These are phyloP conservation scores for Lasioglossum pauxillum DNA, from an alignment of 2,888 invertebrate genomes.

Conservation along the genomic window DNA sequence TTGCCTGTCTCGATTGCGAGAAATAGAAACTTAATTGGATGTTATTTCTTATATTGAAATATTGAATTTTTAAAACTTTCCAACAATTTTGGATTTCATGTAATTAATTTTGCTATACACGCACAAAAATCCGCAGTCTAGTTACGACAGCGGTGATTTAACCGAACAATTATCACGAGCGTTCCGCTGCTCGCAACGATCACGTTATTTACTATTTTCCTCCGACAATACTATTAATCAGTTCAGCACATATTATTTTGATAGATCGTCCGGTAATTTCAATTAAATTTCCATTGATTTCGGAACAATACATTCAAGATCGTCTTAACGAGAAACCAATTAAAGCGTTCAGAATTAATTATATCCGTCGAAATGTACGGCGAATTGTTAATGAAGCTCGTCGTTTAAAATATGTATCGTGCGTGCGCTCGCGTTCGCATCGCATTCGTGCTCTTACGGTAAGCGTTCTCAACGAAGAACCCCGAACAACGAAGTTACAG, in stretches of 20 bases:
- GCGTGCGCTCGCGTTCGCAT: not conserved
- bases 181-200: not conserved
- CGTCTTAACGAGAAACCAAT: slow-evolving; percentile 1
- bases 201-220: not conserved
- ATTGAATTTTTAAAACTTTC: too few relatives aligned
- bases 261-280: not conserved
- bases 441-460: not conserved
- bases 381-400: not conserved
- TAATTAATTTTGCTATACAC: too few relatives aligned
- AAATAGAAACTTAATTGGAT: too few relatives aligned
- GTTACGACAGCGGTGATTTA: not conserved
- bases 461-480: slow-evolving; percentile 1
- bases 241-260: not conserved
- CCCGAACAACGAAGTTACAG: not conserved
- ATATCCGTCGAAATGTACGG: not conserved
- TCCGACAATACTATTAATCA: not conserved
- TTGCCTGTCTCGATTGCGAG: too few relatives aligned
- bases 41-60: too few relatives aligned
- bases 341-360: not conserved
- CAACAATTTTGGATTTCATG: too few relatives aligned
- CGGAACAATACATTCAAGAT: not conserved
- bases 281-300: not conserved
- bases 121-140: too few relatives aligned
- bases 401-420: not conserved
- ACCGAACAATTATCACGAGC: not conserved